These are phyloP conservation scores for Temnothorax ravouxi DNA, from an alignment of 2,888 invertebrate species.

Conservation along the genomic window DNA sequence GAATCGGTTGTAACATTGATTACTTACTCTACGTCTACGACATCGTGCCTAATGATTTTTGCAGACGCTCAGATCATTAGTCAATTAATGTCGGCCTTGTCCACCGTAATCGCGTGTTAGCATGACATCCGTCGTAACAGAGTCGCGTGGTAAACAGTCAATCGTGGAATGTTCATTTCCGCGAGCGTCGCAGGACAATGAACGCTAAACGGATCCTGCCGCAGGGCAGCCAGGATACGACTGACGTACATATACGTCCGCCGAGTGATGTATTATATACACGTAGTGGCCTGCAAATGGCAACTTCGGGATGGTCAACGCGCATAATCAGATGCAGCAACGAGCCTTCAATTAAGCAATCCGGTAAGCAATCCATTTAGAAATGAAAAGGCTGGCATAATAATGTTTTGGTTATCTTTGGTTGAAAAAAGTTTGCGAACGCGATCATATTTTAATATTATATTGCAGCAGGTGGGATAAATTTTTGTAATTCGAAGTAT, in stretches of 20 bases:
- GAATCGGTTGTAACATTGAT: neutral
- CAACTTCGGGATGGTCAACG: slow-evolving; percentile 60
- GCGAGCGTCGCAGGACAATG: slow-evolving; percentile 68
- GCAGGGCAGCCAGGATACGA: slow-evolving; percentile 59
- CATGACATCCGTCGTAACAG: slow-evolving; percentile 46
- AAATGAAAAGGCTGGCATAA: slow-evolving; percentile 53
- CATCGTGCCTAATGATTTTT: slow-evolving; percentile 21
- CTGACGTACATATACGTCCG: slow-evolving; percentile 61
- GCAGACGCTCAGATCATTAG: slow-evolving; percentile 38
- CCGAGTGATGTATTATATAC: slow-evolving; percentile 61
- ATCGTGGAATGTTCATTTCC: slow-evolving; percentile 69
- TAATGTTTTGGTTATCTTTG: neutral
- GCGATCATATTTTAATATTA: neutral
- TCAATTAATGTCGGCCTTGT: slow-evolving; percentile 48
- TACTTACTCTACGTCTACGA: neutral
- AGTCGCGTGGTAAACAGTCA: slow-evolving; percentile 61
- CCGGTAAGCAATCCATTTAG: slow-evolving; percentile 62
- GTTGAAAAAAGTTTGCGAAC: neutral
- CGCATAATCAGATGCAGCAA: slow-evolving; percentile 78
- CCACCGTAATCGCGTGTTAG: slow-evolving; percentile 43
- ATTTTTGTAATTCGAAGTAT: neutral
- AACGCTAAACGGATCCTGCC: slow-evolving; percentile 73
- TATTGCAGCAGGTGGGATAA: neutral
- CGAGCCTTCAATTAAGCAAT: slow-evolving; percentile 78
- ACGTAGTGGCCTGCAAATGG: slow-evolving; percentile 58